Evolutionary conservation across 2,113 vertebrate genomes (phyloP).

Genomic region (Tragelaphus buxtoni): DNA sequence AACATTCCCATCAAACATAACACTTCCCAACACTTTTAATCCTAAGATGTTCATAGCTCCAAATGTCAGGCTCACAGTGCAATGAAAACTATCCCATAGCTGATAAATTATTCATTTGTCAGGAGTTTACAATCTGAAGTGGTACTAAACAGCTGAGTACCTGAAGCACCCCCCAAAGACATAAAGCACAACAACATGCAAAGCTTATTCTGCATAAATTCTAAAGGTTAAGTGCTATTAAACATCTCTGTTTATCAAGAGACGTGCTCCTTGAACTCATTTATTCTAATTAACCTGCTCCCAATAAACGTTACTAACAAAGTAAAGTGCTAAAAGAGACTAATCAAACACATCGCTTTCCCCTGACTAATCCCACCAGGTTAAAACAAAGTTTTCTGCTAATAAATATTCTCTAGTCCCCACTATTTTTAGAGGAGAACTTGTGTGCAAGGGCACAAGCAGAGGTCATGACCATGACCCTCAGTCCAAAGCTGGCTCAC

Average conservation of each 20-base stretch:
- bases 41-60: constrained; percentile 20
- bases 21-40: not conserved
- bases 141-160: constrained; percentile 1
- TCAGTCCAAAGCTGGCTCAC: not conserved
- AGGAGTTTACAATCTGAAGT: constrained; percentile 32
- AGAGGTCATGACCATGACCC: not conserved
- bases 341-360: not conserved
- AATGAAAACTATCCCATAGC: constrained; percentile 35
- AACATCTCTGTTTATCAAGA: constrained; percentile 53
- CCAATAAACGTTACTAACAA: constrained; percentile 12
- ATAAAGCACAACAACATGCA: not conserved
- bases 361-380: not conserved
- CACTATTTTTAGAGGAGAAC: not conserved
- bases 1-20: not conserved
- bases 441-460: not conserved
- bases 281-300: constrained; percentile 46
- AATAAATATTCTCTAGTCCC: not conserved
- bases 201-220: constrained; percentile 24
- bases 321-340: not conserved
- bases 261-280: constrained; percentile 36
- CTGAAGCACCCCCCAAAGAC: constrained; percentile 53
- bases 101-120: constrained; percentile 68
- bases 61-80: constrained; percentile 3
- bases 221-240: constrained; percentile 36
- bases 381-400: not conserved